Conservation (phyloP, 2,113 vertebrate genomes). For the Daboia siamensis region DNA sequence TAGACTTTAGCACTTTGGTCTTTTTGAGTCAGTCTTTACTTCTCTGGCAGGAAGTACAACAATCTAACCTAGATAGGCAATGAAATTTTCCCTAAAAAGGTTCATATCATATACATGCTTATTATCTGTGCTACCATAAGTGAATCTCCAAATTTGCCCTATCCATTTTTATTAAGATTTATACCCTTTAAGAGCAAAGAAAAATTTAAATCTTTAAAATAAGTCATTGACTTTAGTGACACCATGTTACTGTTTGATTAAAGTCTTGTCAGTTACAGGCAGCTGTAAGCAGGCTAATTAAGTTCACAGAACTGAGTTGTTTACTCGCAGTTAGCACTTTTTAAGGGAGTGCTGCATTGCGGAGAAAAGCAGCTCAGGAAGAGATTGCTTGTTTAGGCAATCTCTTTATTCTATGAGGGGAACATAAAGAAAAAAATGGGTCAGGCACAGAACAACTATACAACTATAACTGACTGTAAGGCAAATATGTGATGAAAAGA, state of each 20-base stretch:
- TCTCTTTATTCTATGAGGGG: neutral
- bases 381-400: neutral
- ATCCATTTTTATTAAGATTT: neutral
- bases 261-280: neutral
- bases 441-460: neutral
- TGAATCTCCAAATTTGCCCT: neutral
- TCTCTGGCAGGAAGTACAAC: neutral
- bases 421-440: neutral
- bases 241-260: neutral
- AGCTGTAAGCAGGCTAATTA: neutral
- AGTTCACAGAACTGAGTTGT: neutral
- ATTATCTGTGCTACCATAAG: neutral
- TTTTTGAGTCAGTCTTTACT: neutral
- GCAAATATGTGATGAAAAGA: neutral
- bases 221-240: neutral
- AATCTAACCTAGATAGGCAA: neutral
- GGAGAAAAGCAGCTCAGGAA: neutral
- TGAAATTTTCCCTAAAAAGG: neutral
- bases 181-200: neutral
- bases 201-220: neutral
- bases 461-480: neutral
- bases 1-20: neutral
- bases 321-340: neutral
- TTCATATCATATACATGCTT: neutral
- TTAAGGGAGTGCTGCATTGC: neutral